A percentile compares a stretch with the other conserved stretches of the same genome.
phyloP scores from a whole-genome alignment of 2,113 vertebrate genomes.

The Speoplatyrhinus poulsoni region DNA sequence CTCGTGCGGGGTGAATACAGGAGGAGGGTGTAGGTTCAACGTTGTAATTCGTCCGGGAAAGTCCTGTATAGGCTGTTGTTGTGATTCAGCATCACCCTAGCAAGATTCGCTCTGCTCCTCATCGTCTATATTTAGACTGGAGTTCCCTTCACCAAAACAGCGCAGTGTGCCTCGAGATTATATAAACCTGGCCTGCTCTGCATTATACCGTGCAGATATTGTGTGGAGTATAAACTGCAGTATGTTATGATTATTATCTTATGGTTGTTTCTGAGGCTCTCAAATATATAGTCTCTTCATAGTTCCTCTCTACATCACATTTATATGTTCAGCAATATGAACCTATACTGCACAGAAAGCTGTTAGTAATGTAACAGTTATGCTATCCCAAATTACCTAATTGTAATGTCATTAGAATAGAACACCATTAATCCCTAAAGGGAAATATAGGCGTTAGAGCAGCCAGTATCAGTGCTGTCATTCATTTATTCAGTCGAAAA shows the following conservation, averaged over 20 bases:
- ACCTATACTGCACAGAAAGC: neutral
- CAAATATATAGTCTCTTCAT: too few species aligned
- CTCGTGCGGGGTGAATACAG: neutral
- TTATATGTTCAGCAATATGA: neutral
- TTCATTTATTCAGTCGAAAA: too few species aligned
- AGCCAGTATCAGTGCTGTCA: too few species aligned
- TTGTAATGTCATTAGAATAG: too few species aligned
- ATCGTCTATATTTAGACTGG: slow-evolving; percentile 51
- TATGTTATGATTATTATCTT: neutral
- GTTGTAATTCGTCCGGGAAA: slow-evolving; percentile 13
- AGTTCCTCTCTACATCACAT: neutral
- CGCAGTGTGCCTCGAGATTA: slow-evolving; percentile 28
- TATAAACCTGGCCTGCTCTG: neutral
- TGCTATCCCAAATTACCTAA: too few species aligned
- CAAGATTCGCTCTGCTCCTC: slow-evolving; percentile 25
- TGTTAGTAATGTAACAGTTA: neutral
- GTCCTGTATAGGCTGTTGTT: slow-evolving; percentile 49
- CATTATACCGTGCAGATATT: neutral
- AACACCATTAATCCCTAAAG: too few species aligned
- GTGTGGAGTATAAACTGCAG: neutral
- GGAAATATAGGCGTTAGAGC: too few species aligned
- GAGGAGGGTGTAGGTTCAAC: neutral
- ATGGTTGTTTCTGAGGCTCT: neutral
- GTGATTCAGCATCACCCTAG: slow-evolving; percentile 23
- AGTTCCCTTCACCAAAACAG: slow-evolving; percentile 38